Evolutionary conservation across 2,113 vertebrate species (phyloP), one percentile per base, ranked within the genome.

Genomic region (Galemys pyrenaicus): DNA sequence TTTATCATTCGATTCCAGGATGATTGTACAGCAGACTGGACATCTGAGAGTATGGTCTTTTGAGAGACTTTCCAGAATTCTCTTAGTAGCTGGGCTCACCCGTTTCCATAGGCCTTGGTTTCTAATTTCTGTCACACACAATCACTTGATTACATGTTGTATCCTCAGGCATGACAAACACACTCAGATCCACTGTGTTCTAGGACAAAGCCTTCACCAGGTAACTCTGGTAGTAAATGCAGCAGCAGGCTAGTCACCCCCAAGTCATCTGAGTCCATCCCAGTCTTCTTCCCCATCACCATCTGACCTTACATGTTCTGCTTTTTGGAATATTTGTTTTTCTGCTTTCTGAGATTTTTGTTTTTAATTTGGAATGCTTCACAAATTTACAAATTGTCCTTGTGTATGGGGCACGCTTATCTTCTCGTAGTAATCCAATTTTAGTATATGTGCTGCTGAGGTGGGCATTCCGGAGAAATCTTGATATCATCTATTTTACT

Each of bases 81-180:
- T 65, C 65, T 60, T 6, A 6, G 15, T 24, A 80, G 13, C 20
- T 35, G 56, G 26, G 41, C 5, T 7, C 35, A 4, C 2, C 15
- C 65, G 71, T 73, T 24, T 82, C 30, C 64, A 58, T 1, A 73
- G 68, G 32, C 6, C 16, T 30, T 32, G 0, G 28, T 65, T 67
- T 56, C 28, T 41, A n/a, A 62, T 11, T 11, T 71, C 49, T 74
- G 39, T 12, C 17, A 78, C 22, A 20, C 6, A 15, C 30, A 73
- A 35, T 35, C 9, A 39, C 16, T 41, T 13, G 13, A 22, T 35
- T 26, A 44, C 17, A 17, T 10, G 35, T 37, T 26, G 26, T n/a
- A n/a, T n/a, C 16, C 9, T 20, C 26, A 39, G 5, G 15, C 1
- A 6, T 3, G 12, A 60, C 6, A 46, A 1, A 46, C 8, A 19